Percentiles rank a stretch among this genome's conserved stretches.
Evolutionary conservation across 1,140 invertebrate genomes (phyloP).

Genomic region (Dendroctonus ponderosae): DNA sequence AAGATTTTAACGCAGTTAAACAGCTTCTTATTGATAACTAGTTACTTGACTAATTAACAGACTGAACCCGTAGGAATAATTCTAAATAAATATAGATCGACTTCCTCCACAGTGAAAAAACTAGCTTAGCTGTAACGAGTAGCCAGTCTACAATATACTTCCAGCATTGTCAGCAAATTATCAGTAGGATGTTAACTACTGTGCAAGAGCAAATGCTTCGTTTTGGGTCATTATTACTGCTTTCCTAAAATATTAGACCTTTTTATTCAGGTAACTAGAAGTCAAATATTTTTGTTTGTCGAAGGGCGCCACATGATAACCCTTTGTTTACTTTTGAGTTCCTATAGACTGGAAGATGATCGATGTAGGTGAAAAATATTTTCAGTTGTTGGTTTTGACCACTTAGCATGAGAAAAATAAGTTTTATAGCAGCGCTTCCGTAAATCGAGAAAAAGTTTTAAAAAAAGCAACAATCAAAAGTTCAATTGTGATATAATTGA

Average conservation of each 20-base stretch:
- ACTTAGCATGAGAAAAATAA: slow-evolving; percentile 2
- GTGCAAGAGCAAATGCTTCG: slow-evolving; percentile 17
- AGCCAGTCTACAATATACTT: slow-evolving; percentile 13
- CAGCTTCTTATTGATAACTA: too few species aligned
- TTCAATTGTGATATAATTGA: background rate
- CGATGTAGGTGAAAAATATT: slow-evolving; percentile 6
- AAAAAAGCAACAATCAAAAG: background rate
- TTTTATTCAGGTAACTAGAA: slow-evolving; percentile 23
- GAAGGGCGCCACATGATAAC: slow-evolving; percentile 26
- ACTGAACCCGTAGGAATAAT: too few species aligned
- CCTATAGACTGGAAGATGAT: slow-evolving; percentile 5
- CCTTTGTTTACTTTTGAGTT: slow-evolving; percentile 12
- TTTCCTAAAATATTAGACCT: slow-evolving; percentile 24
- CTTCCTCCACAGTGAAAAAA: too few species aligned
- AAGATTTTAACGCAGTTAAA: too few species aligned
- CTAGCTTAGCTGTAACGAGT: slow-evolving; percentile 6
- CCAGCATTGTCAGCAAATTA: slow-evolving; percentile 27
- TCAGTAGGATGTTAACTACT: slow-evolving; percentile 27
- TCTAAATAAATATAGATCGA: too few species aligned
- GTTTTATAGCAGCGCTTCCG: too few species aligned
- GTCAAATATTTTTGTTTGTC: slow-evolving; percentile 28
- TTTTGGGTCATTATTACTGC: slow-evolving; percentile 27
- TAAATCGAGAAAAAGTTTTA: background rate
- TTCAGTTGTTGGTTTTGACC: slow-evolving; percentile 2
- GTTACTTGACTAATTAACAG: too few species aligned